Percentiles rank a stretch among this genome's conserved stretches.
phyloP scores from a whole-genome alignment of 2,113 vertebrate genomes.

The Vulpes ferrilata region DNA sequence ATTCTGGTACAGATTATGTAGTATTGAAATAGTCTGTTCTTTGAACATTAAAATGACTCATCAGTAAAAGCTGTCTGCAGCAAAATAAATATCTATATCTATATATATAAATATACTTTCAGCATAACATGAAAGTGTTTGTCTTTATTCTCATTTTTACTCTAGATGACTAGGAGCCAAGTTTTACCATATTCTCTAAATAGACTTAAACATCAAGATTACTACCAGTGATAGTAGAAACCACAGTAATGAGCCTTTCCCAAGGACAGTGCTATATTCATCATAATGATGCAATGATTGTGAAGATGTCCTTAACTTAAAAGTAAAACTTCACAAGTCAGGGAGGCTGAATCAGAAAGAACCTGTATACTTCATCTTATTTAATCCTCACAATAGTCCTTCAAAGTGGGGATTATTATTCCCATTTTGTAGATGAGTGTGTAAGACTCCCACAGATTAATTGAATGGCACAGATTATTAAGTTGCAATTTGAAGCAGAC shows the following conservation, averaged over 20 bases:
- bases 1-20: constrained; percentile 63
- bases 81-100: constrained; percentile 78
- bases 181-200: neutral
- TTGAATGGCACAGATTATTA: neutral
- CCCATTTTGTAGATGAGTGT: neutral
- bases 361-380: neutral
- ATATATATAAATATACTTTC: constrained; percentile 80
- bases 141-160: constrained; percentile 71
- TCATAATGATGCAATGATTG: neutral
- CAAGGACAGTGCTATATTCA: neutral
- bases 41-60: constrained; percentile 67
- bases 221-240: neutral
- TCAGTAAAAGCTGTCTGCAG: constrained; percentile 68
- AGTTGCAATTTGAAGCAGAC: neutral
- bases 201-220: neutral
- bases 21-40: constrained; percentile 58
- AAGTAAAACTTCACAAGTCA: neutral
- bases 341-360: neutral
- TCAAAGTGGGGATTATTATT: neutral
- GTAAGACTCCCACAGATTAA: neutral
- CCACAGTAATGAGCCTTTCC: neutral
- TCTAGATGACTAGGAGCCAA: neutral
- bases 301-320: neutral
- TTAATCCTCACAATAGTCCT: neutral
- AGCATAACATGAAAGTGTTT: constrained; percentile 58